Conservation (phyloP, 2,888 invertebrate species). For the Lapara coniferarum region DNA sequence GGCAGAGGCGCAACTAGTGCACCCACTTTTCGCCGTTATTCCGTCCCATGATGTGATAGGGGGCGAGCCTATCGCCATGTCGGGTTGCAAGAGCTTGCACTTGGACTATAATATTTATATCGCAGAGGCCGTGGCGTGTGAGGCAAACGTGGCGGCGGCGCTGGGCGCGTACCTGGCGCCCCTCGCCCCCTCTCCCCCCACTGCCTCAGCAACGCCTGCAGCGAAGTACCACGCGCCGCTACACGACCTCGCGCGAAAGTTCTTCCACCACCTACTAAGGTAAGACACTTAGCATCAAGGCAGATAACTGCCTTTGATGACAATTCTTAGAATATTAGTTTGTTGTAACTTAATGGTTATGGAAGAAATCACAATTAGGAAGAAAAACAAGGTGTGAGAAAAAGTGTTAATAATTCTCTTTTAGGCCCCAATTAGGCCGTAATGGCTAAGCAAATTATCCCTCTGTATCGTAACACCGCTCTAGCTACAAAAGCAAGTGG, state of each 20-base stretch:
- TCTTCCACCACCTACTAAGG: constrained; percentile 94
- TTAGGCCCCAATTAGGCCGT: too few relatives aligned
- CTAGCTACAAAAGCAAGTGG: too few relatives aligned
- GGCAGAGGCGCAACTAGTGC: too few relatives aligned
- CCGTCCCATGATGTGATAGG: too few relatives aligned
- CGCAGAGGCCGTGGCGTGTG: constrained; percentile 46
- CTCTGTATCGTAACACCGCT: too few relatives aligned
- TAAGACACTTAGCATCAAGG: constrained; percentile 48
- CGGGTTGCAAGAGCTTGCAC: neutral
- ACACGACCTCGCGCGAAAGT: constrained; percentile 91
- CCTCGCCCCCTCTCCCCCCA: constrained; percentile 82
- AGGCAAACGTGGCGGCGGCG: constrained; percentile 86
- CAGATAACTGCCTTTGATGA: neutral
- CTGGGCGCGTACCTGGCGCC: constrained; percentile 92
- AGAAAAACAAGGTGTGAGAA: too few relatives aligned
- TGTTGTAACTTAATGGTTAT: too few relatives aligned
- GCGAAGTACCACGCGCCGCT: constrained; percentile 90
- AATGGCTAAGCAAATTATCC: too few relatives aligned
- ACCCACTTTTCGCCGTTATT: too few relatives aligned
- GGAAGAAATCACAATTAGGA: too few relatives aligned
- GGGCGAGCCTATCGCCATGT: too few relatives aligned
- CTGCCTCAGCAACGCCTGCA: constrained; percentile 85
- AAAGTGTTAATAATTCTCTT: too few relatives aligned
- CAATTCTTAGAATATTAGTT: neutral
- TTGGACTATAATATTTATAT: neutral